Base-by-base conservation (phyloP, 2,797 vertebrate species). In the Pyrocephalus nanus region DNA sequence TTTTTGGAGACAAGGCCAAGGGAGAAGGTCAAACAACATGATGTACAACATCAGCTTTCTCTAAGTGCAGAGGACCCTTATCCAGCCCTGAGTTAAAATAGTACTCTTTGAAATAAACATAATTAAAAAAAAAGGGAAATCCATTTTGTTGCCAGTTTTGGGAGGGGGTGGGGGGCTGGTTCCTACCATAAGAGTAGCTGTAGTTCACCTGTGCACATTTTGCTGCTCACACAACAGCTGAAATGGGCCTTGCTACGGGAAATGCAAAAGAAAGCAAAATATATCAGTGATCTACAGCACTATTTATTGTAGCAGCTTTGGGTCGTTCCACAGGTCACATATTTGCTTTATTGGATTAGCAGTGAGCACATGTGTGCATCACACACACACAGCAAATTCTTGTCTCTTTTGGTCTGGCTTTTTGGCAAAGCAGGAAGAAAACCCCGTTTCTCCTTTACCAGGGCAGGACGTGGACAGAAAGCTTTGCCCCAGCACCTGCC, bases 261-360 rank as follows among this genome's bases (percentile, higher is more conserved):
- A 80, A 86, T 40, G 40, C 34, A 85, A 86, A 96, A 86, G 38
- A 85, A 93, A 91, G 48, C 1, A 5, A 92, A 95, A 77, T 40
- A 36, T 13, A 48, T 9, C 36, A 60, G 48, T 87, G 65, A 51
- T 65, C 78, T 83, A 62, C 19, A 74, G 22, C 57, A 47, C 43
- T 86, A 72, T 83, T 94, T 87, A 54, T 91, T 91, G 81, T 43
- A 83, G 69, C 84, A 95, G 86, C 61, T 91, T 74, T 83, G 72
- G 84, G 69, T 90, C 91, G 91, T 54, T 69, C 75, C 89, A 77
- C 54, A 89, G 93, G 85, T 80, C 89, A 69, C 62, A 55, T 88
- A 80, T 77, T 81, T 81, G 29, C 32, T 67, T 90, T 90, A 91
- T 6, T 93, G 76, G 85, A 83, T 93, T 95, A 94, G 30, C 76